A percentile compares a stretch with the other conserved stretches of the same genome.
These are phyloP conservation scores for Dolichopus griseipennis DNA, from an alignment of 2,888 invertebrate species.

Conservation along the genomic window DNA sequence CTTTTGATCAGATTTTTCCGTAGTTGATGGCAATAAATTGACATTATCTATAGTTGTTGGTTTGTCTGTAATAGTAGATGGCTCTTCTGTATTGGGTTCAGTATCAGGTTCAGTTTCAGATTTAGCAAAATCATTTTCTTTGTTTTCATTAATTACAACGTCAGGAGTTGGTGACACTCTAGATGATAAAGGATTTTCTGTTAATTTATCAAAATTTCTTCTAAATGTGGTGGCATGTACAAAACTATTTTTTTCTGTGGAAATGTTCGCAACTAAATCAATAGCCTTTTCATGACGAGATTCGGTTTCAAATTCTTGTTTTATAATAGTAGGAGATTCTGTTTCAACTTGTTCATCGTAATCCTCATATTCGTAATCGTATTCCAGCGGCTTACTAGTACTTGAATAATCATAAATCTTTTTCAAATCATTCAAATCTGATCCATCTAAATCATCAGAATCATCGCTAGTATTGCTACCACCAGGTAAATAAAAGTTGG, in stretches of 20 bases:
- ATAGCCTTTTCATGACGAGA: slow-evolving; percentile 9
- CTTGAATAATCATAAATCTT: slow-evolving; percentile 17
- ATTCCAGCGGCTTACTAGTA: slow-evolving; percentile 24
- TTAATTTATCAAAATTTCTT: slow-evolving; percentile 9
- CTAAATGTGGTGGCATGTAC: slow-evolving; percentile 8
- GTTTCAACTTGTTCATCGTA: slow-evolving; percentile 23
- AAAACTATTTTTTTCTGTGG: neutral
- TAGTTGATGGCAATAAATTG: neutral
- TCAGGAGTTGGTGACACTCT: slow-evolving; percentile 15
- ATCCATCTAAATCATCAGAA: slow-evolving; percentile 21
- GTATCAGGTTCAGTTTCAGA: slow-evolving; percentile 12
- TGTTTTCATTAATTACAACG: slow-evolving; percentile 10
- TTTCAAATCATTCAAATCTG: neutral
- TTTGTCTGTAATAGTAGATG: slow-evolving; percentile 9
- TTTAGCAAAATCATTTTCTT: slow-evolving; percentile 7
- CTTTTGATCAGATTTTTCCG: neutral
- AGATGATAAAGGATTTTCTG: slow-evolving; percentile 13
- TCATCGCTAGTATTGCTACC: slow-evolving; percentile 26
- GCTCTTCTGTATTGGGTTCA: slow-evolving; percentile 17
- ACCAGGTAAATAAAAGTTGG: slow-evolving; percentile 30
- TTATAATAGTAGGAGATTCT: slow-evolving; percentile 5
- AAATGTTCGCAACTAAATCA: slow-evolving; percentile 2
- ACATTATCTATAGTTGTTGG: neutral
- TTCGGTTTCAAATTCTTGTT: slow-evolving; percentile 14
- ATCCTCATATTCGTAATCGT: slow-evolving; percentile 31